Conservation (phyloP, 2,888 invertebrate species). For the Ypsolopha scabrella region DNA sequence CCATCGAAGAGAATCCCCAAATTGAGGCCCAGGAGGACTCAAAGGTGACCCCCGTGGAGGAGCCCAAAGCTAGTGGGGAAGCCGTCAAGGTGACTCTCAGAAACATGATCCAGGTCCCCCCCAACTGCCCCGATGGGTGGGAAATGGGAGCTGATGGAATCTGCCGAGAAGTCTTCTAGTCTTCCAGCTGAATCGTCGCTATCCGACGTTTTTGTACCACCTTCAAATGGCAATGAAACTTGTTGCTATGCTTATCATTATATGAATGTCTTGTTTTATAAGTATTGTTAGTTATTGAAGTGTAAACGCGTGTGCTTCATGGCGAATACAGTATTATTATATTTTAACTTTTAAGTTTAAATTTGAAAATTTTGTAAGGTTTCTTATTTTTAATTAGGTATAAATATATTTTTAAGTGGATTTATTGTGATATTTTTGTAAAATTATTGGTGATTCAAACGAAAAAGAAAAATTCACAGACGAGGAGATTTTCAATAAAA, state of each 20-base stretch:
- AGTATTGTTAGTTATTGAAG: too few species aligned
- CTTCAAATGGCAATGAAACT: not conserved
- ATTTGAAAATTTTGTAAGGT: not conserved
- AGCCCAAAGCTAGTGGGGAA: too few species aligned
- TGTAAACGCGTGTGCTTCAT: too few species aligned
- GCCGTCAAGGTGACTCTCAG: constrained; percentile 13
- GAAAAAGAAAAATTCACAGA: not conserved
- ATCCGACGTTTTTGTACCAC: not conserved
- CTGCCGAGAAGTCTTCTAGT: constrained; percentile 28
- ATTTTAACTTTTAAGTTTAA: too few species aligned
- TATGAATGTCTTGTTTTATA: not conserved
- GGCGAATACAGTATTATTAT: too few species aligned
- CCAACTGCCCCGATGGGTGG: constrained; percentile 30
- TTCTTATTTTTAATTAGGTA: not conserved
- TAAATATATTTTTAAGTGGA: not conserved
- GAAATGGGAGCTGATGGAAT: constrained; percentile 32
- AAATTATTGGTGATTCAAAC: too few species aligned
- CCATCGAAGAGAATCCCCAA: constrained; percentile 5
- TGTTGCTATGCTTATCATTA: not conserved
- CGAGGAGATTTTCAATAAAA: constrained; percentile 28
- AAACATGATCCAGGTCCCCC: constrained; percentile 34
- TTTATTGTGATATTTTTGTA: not conserved
- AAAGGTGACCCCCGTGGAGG: not conserved
- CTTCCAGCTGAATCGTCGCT: not conserved
- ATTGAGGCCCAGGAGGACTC: not conserved